These are phyloP conservation scores for Neuroscelio doddi DNA, from an alignment of 2,888 invertebrate species.

Conservation along the genomic window DNA sequence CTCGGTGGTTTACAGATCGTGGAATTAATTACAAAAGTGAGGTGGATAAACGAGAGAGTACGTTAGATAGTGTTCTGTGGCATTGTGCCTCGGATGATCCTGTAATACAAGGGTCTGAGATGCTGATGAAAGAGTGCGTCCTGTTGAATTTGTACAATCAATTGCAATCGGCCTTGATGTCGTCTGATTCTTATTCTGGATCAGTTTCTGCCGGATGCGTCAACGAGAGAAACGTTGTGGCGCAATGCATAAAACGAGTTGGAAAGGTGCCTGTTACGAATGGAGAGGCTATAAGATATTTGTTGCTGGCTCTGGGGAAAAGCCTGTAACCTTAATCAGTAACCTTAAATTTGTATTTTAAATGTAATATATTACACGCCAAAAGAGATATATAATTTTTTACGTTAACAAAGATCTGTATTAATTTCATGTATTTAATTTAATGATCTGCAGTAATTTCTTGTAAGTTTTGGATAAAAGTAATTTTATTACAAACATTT, in stretches of 20 bases:
- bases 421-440: too few species aligned
- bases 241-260: conserved; percentile 48
- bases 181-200: conserved; percentile 50
- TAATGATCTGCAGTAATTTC: too few species aligned
- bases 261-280: conserved; percentile 47
- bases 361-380: too few species aligned
- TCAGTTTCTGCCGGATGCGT: conserved; percentile 43
- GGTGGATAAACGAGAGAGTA: conserved; percentile 46
- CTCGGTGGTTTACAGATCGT: conserved; percentile 60
- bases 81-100: conserved; percentile 56
- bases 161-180: conserved; percentile 55
- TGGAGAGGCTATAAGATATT: conserved; percentile 51
- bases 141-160: conserved; percentile 61
- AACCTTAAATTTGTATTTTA: too few species aligned
- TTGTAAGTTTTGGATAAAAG: too few species aligned
- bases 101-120: conserved; percentile 48
- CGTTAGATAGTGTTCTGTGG: conserved; percentile 63
- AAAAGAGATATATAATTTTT: too few species aligned
- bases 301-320: conserved; percentile 48
- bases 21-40: conserved; percentile 57
- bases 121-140: conserved; percentile 59
- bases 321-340: too few species aligned
- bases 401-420: too few species aligned
- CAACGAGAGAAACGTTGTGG: conserved; percentile 42
- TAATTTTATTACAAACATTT: too few species aligned